These are phyloP conservation scores for Emydocephalus ijimae DNA, from an alignment of 2,113 vertebrate genomes.

Conservation along the genomic window DNA sequence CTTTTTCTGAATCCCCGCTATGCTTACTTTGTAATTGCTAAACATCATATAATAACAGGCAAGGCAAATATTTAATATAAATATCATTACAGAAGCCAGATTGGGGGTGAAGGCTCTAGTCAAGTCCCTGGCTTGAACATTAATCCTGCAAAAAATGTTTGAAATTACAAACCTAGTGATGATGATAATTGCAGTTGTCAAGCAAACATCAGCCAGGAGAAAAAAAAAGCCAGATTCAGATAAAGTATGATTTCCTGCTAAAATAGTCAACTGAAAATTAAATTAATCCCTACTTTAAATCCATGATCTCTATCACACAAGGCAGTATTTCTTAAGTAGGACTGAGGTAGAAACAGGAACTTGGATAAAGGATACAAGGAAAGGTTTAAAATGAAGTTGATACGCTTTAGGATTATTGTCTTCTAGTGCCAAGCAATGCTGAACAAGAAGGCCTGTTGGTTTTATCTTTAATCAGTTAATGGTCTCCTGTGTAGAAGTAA, in stretches of 20 bases:
- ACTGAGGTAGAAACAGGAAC: not conserved
- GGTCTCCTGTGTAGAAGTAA: not conserved
- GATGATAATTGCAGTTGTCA: not conserved
- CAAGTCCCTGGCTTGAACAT: not conserved
- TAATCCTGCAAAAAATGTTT: not conserved
- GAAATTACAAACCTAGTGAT: not conserved
- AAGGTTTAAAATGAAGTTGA: not conserved
- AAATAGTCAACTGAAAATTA: not conserved
- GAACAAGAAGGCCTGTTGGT: not conserved
- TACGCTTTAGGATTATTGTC: not conserved
- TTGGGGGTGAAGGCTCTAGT: not conserved
- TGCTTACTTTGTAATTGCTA: not conserved
- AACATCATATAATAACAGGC: not conserved
- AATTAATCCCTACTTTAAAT: not conserved
- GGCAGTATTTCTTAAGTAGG: not conserved
- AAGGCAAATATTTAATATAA: not conserved
- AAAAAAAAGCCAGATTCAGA: too few relatives aligned
- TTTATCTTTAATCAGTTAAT: not conserved
- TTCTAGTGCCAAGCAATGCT: not conserved
- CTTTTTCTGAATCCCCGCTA: not conserved
- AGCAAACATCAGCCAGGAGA: not conserved
- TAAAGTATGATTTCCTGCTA: not conserved
- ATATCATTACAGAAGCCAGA: not conserved
- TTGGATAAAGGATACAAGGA: not conserved
- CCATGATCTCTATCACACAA: not conserved